A percentile compares a stretch with the other conserved stretches of the same genome.
These are phyloP conservation scores for Ecdyonurus torrentis DNA, from an alignment of 2,888 invertebrate genomes.

Conservation along the genomic window DNA sequence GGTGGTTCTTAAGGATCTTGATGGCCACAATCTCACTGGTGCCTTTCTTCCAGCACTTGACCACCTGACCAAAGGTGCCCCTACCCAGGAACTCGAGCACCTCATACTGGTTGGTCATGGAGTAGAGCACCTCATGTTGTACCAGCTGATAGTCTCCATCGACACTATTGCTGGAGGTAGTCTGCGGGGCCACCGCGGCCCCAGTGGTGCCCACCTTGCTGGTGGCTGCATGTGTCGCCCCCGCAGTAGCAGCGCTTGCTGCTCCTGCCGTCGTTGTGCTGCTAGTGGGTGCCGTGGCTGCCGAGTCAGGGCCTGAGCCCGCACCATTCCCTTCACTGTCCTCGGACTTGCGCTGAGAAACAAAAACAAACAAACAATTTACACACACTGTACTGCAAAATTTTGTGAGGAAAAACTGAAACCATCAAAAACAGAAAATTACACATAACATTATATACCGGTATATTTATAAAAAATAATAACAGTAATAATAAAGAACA, in stretches of 20 bases:
- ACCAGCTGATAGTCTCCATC: conserved; percentile 98
- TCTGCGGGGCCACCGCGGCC: conserved; percentile 33
- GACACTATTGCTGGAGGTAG: conserved; percentile 61
- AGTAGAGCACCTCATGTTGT: conserved; percentile 94
- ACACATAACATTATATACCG: not conserved
- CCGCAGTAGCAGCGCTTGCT: conserved; percentile 26
- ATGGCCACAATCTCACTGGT: conserved; percentile 99
- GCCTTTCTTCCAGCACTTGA: conserved; percentile 99
- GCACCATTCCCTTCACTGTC: conserved; percentile 45
- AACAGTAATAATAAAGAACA: too few relatives aligned
- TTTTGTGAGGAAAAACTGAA: not conserved
- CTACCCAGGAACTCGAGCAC: conserved; percentile 98
- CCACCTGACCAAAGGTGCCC: conserved; percentile 97
- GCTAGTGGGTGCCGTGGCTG: conserved; percentile 19
- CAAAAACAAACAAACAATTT: conserved; percentile 7
- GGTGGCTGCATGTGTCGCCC: conserved; percentile 25
- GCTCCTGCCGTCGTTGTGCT: conserved; percentile 32
- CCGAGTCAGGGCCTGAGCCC: conserved; percentile 25
- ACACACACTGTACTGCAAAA: not conserved
- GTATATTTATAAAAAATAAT: too few relatives aligned
- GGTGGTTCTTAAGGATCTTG: conserved; percentile 99
- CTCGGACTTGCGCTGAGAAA: conserved; percentile 41
- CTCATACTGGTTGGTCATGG: conserved; percentile 89
- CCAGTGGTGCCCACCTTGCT: conserved; percentile 49
- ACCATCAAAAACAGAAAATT: not conserved